A percentile compares a stretch with the other conserved stretches of the same genome.
phyloP scores from a whole-genome alignment of 2,797 vertebrate genomes.

The Fratercula arctica region DNA sequence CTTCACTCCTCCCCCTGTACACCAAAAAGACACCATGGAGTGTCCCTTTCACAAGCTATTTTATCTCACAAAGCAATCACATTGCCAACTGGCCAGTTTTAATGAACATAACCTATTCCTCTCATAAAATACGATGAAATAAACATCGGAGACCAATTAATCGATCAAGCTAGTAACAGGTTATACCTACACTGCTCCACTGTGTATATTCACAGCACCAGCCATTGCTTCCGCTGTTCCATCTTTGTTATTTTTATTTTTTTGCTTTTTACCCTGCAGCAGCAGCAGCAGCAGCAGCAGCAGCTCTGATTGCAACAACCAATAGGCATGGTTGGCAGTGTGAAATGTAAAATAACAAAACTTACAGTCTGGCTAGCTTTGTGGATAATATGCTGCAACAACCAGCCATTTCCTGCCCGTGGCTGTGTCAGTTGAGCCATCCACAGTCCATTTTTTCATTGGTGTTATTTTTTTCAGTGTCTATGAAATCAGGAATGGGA shows the following conservation, averaged over 20 bases:
- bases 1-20: background rate
- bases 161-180: background rate
- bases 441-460: constrained; percentile 52
- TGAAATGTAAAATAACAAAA: constrained; percentile 63
- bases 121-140: background rate
- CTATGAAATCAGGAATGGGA: constrained; percentile 64
- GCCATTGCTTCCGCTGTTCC: background rate
- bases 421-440: constrained; percentile 65
- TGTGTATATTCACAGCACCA: background rate
- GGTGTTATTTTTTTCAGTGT: constrained; percentile 20
- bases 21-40: background rate
- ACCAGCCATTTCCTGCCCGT: constrained; percentile 57
- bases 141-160: background rate
- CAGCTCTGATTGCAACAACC: constrained; percentile 42
- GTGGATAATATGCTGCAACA: constrained; percentile 45
- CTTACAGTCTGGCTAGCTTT: constrained; percentile 40
- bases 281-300: background rate
- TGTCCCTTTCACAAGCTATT: constrained; percentile 3
- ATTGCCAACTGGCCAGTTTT: constrained; percentile 28
- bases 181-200: background rate
- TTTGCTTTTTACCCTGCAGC: constrained; percentile 38
- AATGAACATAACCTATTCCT: background rate
- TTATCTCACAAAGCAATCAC: constrained; percentile 1
- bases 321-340: constrained; percentile 34
- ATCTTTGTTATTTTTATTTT: constrained; percentile 32